These are phyloP conservation scores for Sceliomorpha sp. DNA, from an alignment of 2,888 invertebrate genomes.

Conservation along the genomic window DNA sequence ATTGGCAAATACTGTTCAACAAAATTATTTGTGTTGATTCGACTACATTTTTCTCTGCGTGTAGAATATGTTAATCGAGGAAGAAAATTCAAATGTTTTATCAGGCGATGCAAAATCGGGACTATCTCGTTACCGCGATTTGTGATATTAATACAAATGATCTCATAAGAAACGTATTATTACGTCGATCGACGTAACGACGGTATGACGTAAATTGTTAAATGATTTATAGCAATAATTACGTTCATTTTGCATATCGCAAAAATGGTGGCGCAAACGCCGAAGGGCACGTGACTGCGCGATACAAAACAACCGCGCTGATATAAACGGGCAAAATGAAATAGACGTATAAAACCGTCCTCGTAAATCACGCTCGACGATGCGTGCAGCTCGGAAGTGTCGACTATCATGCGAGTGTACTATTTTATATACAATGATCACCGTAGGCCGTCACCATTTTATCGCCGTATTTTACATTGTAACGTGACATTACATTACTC, in stretches of 20 bases:
- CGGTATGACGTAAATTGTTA: not conserved
- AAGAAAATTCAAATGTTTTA: no score
- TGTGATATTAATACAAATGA: no score
- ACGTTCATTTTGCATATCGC: not conserved
- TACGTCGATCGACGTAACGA: not conserved
- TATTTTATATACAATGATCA: conserved; percentile 60
- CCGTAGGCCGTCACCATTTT: conserved; percentile 58
- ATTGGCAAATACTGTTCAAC: no score
- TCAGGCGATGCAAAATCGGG: no score
- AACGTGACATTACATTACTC: conserved; percentile 51
- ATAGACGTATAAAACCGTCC: conserved; percentile 56
- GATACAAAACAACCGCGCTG: conserved; percentile 39
- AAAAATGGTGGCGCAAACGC: conserved; percentile 1
- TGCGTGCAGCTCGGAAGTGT: conserved; percentile 63
- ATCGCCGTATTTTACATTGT: conserved; percentile 60
- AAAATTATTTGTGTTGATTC: no score
- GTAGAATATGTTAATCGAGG: no score
- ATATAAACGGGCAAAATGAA: conserved; percentile 50
- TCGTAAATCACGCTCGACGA: conserved; percentile 65
- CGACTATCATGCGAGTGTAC: conserved; percentile 60
- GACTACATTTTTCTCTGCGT: no score
- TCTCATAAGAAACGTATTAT: conserved; percentile 34
- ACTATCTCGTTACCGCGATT: no score
- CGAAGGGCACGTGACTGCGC: conserved; percentile 19
- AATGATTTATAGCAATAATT: conserved; percentile 1